Evolutionary conservation across 1,140 invertebrate genomes (phyloP).

Genomic region (Heterodera schachtii): DNA sequence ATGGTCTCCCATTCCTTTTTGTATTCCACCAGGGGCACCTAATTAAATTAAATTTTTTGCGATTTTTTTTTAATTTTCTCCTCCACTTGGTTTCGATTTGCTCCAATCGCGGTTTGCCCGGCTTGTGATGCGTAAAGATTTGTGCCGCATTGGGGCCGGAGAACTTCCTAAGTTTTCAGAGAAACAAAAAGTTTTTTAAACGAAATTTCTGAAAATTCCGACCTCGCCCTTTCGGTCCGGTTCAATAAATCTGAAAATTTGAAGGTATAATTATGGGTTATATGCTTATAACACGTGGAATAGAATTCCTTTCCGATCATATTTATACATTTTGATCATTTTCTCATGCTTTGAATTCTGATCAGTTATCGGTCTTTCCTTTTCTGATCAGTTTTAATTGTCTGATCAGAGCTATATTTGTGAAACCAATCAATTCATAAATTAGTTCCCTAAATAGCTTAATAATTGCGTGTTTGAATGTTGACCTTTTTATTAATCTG

Average conservation of each 20-base stretch:
- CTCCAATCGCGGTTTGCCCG: slow-evolving; percentile 61
- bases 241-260: slow-evolving; percentile 57
- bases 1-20: slow-evolving; percentile 66
- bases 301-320: too few species aligned
- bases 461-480: too few species aligned
- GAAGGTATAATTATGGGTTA: too few species aligned
- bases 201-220: not conserved
- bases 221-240: slow-evolving; percentile 57
- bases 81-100: slow-evolving; percentile 45
- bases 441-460: too few species aligned
- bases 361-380: too few species aligned
- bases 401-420: not conserved
- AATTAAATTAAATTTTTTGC: not conserved
- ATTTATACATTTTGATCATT: too few species aligned
- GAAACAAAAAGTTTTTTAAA: not conserved
- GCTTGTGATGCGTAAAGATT: slow-evolving; percentile 64
- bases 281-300: too few species aligned
- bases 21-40: slow-evolving; percentile 61
- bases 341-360: too few species aligned
- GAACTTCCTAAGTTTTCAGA: slow-evolving; percentile 39
- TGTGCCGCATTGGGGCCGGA: slow-evolving; percentile 63
- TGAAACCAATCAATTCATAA: slow-evolving; percentile 1
- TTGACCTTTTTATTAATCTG: too few species aligned
- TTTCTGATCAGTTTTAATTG: too few species aligned
- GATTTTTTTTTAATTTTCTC: not conserved